A percentile compares a stretch with the other conserved stretches of the same genome.
These are phyloP conservation scores for Oreocharis arfaki DNA, from an alignment of 2,113 vertebrate genomes.

Conservation along the genomic window DNA sequence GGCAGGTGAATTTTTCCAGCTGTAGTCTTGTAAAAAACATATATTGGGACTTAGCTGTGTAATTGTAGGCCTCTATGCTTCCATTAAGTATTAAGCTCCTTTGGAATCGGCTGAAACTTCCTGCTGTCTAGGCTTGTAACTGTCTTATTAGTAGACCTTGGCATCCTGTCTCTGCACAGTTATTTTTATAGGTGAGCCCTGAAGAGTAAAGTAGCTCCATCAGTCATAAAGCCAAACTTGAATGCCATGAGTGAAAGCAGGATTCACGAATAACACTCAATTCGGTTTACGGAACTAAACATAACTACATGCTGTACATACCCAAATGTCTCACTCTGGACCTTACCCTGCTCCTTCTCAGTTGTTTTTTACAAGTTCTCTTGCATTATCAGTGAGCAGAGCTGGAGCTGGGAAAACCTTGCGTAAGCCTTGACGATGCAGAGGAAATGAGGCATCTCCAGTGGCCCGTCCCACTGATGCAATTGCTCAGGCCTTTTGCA, in stretches of 20 bases:
- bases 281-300: background rate
- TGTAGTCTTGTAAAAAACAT: background rate
- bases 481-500: background rate
- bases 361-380: background rate
- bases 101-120: background rate
- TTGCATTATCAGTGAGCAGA: background rate
- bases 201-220: background rate
- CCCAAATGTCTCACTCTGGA: background rate
- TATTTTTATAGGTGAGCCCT: background rate
- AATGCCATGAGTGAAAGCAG: background rate
- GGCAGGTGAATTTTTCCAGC: background rate
- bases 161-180: background rate
- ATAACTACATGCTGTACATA: rapidly evolving
- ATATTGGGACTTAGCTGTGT: background rate
- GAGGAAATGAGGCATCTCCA: background rate
- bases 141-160: background rate
- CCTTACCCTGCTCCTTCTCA: background rate
- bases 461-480: background rate
- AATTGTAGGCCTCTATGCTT: background rate
- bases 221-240: background rate
- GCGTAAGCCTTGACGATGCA: background rate
- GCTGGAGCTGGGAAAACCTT: background rate
- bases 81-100: background rate
- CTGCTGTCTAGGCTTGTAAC: background rate
- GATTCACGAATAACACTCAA: rapidly evolving